These are phyloP conservation scores for Habroteleia sp. DNA, from an alignment of 2,888 invertebrate genomes.

Conservation along the genomic window DNA sequence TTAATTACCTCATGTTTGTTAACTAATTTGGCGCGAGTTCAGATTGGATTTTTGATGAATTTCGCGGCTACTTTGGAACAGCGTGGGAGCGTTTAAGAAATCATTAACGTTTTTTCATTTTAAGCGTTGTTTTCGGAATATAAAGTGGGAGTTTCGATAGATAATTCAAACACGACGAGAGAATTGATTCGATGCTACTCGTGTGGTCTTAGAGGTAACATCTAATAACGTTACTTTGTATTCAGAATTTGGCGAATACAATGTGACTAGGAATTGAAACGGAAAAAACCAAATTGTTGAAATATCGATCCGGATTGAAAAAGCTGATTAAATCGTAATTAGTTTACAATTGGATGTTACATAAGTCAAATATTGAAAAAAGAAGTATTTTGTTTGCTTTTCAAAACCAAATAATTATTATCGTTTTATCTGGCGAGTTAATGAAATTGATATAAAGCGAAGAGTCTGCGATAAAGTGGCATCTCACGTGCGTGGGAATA, in stretches of 20 bases:
- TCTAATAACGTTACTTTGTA: conserved; percentile 7
- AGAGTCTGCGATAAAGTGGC: conserved; percentile 41
- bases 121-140: conserved; percentile 3
- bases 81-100: background rate
- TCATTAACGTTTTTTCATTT: conserved; percentile 13
- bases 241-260: background rate
- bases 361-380: too few relatives aligned
- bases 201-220: conserved; percentile 28
- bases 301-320: too few relatives aligned
- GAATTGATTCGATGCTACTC: conserved; percentile 20
- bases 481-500: conserved; percentile 70
- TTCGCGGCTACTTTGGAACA: conserved; percentile 3
- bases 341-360: too few relatives aligned
- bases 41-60: conserved; percentile 17
- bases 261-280: background rate
- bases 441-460: too few relatives aligned
- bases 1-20: conserved; percentile 38
- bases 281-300: too few relatives aligned
- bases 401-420: too few relatives aligned
- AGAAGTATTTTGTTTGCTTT: too few relatives aligned
- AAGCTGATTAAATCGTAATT: too few relatives aligned
- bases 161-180: conserved; percentile 8
- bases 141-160: conserved; percentile 9
- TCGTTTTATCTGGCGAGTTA: too few relatives aligned
- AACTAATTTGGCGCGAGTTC: conserved; percentile 26